A percentile compares a stretch with the other conserved stretches of the same genome.
Evolutionary conservation across 53 echinoderm and acorn worm genomes (phyloP).

Genomic region (Echinometra lucunter): DNA sequence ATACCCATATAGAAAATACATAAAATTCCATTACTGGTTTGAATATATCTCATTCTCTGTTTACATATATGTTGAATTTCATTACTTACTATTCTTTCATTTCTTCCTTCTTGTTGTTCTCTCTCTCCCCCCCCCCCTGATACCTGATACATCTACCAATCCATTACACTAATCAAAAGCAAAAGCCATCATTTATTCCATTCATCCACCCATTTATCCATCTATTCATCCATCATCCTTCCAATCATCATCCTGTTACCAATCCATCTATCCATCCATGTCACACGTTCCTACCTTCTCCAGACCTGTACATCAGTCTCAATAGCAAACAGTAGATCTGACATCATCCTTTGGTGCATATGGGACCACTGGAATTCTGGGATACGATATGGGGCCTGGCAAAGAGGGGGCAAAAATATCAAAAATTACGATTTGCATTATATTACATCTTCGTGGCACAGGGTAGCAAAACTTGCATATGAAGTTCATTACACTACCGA

Average conservation of each 20-base stretch:
- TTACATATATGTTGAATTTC: too few species aligned
- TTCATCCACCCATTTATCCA: not conserved
- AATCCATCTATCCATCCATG: not conserved
- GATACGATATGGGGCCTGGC: constrained; percentile 91
- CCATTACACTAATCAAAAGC: too few species aligned
- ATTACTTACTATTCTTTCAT: not conserved
- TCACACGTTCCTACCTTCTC: constrained; percentile 85
- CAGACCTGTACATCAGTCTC: constrained; percentile 99
- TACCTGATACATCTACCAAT: not conserved
- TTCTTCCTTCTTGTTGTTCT: not conserved
- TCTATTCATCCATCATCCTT: not conserved
- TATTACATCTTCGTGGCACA: too few species aligned
- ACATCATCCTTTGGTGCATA: constrained; percentile 99
- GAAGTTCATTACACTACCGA: too few species aligned
- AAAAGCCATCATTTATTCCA: not conserved
- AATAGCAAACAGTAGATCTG: constrained; percentile 97
- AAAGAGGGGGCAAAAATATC: not conserved
- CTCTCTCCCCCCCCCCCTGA: not conserved
- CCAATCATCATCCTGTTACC: too few species aligned
- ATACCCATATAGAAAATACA: too few species aligned
- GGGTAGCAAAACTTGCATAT: too few species aligned
- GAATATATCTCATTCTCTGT: too few species aligned
- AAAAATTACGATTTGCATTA: too few species aligned
- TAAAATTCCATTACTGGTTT: too few species aligned
- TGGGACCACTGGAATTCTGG: constrained; percentile 97